Percentiles rank a stretch among this genome's conserved stretches.
phyloP scores from a whole-genome alignment of 2,113 vertebrate species.

The Dicrurus megarhynchus region DNA sequence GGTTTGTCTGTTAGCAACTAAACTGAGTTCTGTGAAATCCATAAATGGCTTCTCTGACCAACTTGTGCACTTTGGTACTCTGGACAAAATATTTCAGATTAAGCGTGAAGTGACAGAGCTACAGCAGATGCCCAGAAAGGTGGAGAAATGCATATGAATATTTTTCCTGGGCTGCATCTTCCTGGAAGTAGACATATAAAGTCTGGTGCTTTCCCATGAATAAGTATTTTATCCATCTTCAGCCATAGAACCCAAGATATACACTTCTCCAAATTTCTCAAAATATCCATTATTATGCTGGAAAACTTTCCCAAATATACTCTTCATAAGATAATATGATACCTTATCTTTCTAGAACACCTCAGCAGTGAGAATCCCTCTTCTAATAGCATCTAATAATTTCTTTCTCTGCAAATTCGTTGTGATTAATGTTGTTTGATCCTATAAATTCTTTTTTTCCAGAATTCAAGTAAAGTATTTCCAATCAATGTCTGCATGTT shows the following conservation, averaged over 20 bases:
- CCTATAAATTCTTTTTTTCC: not conserved
- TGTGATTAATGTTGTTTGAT: not conserved
- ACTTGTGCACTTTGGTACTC: not conserved
- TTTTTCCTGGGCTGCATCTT: not conserved
- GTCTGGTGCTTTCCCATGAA: not conserved
- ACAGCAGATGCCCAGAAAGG: not conserved
- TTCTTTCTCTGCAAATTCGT: not conserved
- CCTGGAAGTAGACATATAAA: not conserved
- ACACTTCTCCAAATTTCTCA: not conserved
- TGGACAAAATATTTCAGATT: not conserved
- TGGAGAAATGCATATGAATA: rapidly evolving
- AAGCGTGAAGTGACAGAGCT: not conserved
- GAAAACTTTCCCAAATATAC: not conserved
- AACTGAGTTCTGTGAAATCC: not conserved
- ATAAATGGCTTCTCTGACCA: not conserved
- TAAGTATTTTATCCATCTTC: not conserved
- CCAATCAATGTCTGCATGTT: not conserved
- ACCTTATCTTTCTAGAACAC: not conserved
- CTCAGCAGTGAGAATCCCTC: not conserved
- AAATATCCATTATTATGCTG: not conserved
- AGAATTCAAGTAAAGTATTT: not conserved
- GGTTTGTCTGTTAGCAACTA: not conserved
- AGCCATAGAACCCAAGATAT: not conserved
- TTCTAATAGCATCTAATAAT: not conserved
- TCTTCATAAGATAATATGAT: not conserved